These are phyloP conservation scores for Macrostomum lignano DNA, from an alignment of 1,140 invertebrate species.

Conservation along the genomic window DNA sequence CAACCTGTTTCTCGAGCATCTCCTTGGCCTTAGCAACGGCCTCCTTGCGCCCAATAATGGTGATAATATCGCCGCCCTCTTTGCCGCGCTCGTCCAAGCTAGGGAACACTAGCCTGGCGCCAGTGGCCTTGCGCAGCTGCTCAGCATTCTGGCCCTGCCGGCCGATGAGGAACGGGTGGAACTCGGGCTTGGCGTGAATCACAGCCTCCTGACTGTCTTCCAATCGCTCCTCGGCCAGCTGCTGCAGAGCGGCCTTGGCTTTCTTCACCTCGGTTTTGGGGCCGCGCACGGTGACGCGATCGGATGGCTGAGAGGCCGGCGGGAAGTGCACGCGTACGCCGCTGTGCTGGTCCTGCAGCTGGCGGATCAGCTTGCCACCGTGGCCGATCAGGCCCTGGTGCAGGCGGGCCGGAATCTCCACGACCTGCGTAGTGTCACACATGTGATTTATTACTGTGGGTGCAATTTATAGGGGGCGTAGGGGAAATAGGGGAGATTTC, in stretches of 20 bases:
- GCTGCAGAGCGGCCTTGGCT: slow-evolving; percentile 52
- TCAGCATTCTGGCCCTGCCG: slow-evolving; percentile 67
- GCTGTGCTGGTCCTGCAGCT: slow-evolving; percentile 80
- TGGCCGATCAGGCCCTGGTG: slow-evolving; percentile 72
- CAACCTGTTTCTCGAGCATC: slow-evolving; percentile 43
- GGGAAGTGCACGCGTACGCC: slow-evolving; percentile 81
- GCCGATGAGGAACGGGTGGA: slow-evolving; percentile 67
- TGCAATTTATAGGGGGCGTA: no score
- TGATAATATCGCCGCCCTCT: slow-evolving; percentile 35
- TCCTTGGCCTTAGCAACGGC: slow-evolving; percentile 54
- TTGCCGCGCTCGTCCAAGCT: slow-evolving; percentile 48
- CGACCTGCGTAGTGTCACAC: no score
- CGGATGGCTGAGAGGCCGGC: slow-evolving; percentile 50
- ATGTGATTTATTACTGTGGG: no score
- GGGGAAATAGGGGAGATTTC: no score
- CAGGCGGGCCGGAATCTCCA: slow-evolving; percentile 63
- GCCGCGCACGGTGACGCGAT: slow-evolving; percentile 59
- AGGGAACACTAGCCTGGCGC: slow-evolving; percentile 67
- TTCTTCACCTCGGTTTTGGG: slow-evolving; percentile 64
- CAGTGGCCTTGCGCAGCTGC: slow-evolving; percentile 54
- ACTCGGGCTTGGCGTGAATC: slow-evolving; percentile 45
- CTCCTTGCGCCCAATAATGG: slow-evolving; percentile 64
- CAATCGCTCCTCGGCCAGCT: slow-evolving; percentile 47
- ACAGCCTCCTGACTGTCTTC: slow-evolving; percentile 49
- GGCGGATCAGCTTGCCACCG: slow-evolving; percentile 46